Evolutionary conservation across 1,140 invertebrate genomes (phyloP).

Genomic region (Notospermus geniculatus): DNA sequence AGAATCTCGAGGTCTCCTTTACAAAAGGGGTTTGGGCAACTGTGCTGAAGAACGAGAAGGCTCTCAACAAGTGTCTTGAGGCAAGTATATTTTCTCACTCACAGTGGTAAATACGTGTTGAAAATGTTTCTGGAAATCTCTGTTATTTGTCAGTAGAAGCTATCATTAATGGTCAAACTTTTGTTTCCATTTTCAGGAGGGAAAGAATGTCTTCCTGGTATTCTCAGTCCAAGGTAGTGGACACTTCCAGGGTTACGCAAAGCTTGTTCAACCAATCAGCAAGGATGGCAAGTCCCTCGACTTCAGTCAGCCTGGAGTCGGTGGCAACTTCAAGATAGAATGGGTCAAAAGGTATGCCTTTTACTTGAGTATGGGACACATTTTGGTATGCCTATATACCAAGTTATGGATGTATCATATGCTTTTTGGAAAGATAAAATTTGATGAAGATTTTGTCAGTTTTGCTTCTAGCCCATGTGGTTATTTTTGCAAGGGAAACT

Average conservation of each 20-base stretch:
- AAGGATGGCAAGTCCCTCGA: conserved; percentile 51
- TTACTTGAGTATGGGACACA: too few species aligned
- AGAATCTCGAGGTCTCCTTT: conserved; percentile 57
- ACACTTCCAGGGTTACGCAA: conserved; percentile 61
- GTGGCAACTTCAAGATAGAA: conserved; percentile 53
- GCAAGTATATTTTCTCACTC: not conserved
- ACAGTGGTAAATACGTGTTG: too few species aligned
- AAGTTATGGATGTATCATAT: not conserved
- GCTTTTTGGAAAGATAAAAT: not conserved
- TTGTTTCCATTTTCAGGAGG: conserved; percentile 45
- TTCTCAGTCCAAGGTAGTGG: conserved; percentile 61
- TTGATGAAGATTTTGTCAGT: not conserved
- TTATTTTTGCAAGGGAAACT: too few species aligned
- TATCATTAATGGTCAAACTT: too few species aligned
- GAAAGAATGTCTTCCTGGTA: conserved; percentile 58
- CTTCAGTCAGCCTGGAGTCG: conserved; percentile 46
- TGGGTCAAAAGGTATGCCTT: conserved; percentile 59
- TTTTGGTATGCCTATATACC: too few species aligned
- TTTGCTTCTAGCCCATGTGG: too few species aligned
- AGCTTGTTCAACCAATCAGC: conserved; percentile 46
- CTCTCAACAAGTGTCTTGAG: conserved; percentile 43
- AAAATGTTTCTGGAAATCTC: too few species aligned
- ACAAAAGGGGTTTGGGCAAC: conserved; percentile 58
- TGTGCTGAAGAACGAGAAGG: conserved; percentile 54
- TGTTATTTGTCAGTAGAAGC: too few species aligned